phyloP scores from a whole-genome alignment of 2,113 vertebrate genomes.

The Talpa occidentalis region DNA sequence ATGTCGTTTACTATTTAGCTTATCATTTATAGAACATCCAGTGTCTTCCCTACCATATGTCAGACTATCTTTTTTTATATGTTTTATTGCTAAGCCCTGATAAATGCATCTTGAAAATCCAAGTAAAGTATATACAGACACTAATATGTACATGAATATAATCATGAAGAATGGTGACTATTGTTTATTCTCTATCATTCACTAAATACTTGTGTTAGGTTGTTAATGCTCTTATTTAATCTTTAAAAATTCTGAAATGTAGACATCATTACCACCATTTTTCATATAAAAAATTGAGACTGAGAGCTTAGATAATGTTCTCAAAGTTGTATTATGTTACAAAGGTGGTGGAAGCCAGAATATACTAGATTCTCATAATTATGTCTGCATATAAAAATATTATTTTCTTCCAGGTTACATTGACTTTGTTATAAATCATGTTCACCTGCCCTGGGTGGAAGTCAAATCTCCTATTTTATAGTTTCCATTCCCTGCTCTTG shows the following conservation, averaged over 20 bases:
- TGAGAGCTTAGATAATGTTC: constrained; percentile 16
- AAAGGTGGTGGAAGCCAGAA: neutral
- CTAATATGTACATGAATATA: neutral
- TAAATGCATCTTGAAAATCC: constrained; percentile 52
- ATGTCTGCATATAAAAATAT: constrained; percentile 24
- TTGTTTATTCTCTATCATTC: constrained; percentile 2
- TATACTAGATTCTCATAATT: neutral
- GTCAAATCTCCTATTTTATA: neutral
- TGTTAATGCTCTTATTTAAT: constrained; percentile 39
- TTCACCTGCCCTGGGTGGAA: neutral
- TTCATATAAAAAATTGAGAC: neutral
- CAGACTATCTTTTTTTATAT: constrained; percentile 48
- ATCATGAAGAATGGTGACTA: constrained; percentile 26
- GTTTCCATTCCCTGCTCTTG: constrained; percentile 21
- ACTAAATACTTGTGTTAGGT: neutral
- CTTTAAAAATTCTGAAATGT: neutral
- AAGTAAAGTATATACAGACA: constrained; percentile 18
- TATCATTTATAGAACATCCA: constrained; percentile 24
- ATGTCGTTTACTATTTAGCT: constrained; percentile 46
- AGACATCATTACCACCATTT: constrained; percentile 26
- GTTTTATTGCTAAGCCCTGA: constrained; percentile 47
- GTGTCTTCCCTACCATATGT: neutral
- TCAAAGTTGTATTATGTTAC: neutral
- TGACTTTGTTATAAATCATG: constrained; percentile 29
- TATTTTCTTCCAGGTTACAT: neutral